phyloP scores from a whole-genome alignment of 2,888 invertebrate species.

The Tachina grossa region DNA sequence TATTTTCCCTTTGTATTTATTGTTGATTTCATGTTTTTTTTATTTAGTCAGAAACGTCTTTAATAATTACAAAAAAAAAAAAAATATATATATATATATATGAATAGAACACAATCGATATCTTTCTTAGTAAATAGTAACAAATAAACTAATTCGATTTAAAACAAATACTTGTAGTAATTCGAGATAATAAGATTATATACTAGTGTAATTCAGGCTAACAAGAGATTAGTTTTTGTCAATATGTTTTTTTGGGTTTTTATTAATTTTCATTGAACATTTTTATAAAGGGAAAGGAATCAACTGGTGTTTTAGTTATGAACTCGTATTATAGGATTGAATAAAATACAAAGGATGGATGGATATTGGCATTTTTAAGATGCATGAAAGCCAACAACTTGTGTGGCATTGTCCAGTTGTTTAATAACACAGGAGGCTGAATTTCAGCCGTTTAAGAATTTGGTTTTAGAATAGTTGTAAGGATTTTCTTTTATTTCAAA shows the following conservation, averaged over 20 bases:
- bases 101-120: conserved; percentile 33
- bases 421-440: background rate
- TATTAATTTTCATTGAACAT: conserved; percentile 28
- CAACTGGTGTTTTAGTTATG: conserved; percentile 48
- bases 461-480: too few species aligned
- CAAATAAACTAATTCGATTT: conserved; percentile 62
- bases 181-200: conserved; percentile 31
- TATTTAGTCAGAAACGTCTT: conserved; percentile 22
- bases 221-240: conserved; percentile 55
- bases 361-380: conserved; percentile 13
- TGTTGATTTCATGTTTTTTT: background rate
- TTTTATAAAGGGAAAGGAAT: conserved; percentile 43
- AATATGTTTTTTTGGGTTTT: conserved; percentile 14
- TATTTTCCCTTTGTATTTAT: conserved; percentile 6
- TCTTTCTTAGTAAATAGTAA: conserved; percentile 62
- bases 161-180: conserved; percentile 26
- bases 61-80: conserved; percentile 19
- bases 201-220: conserved; percentile 50
- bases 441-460: background rate
- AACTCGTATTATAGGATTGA: background rate
- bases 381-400: conserved; percentile 47
- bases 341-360: conserved; percentile 21
- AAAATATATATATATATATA: too few species aligned
- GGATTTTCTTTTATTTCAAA: too few species aligned
- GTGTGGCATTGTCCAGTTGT: conserved; percentile 56